Base-by-base conservation (phyloP, 2,113 vertebrate genomes). In the Hipposideros armiger region DNA sequence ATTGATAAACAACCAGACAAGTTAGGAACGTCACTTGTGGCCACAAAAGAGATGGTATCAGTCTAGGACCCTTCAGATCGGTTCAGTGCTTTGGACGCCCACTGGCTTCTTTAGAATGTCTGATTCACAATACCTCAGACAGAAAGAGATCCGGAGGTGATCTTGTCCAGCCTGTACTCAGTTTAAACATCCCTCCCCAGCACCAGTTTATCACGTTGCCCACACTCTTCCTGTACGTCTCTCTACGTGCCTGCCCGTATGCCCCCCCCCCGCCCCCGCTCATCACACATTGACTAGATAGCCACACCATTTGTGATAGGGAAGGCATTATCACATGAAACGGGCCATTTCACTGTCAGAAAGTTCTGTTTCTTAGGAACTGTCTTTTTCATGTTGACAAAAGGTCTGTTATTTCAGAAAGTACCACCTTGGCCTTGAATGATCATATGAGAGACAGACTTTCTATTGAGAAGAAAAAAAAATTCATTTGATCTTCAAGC, bases 391-490 rank as follows among this genome's bases (percentile, higher is more conserved):
- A 67, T 58, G 67, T 50, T 72, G 60, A 90, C 52, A 40, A 62
- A 91, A 95, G 20, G 22, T 88, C 30, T 81, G 1, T 36, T 58
- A 67, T 74, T 42, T 81, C 54, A 76, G 42, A 72, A 94, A 82
- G 67, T 50, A 56, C 66, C 19, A 47, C 28, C 17, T 76, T 24
- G n/a, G 47, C 14, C 72, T 54, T 66, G 28, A 36, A 30, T 47
- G 60, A 54, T 77, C n/a, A 83, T 5, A 73, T 45, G 73, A 84
- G 22, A 91, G 54, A 87, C 19, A 77, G n/a, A 69, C 14, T 58
- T 73, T 67, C 90, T 40, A 30, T 1, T 62, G 66, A 69, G 85
- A 67, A 20, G 47, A 11, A 54, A 54, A 54, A 54, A 36, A 42
- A 91, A 62, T 4, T 28, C 24, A 62, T 62, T 62, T 91, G 50